Conservation (phyloP, 2,797 vertebrate species). For the Champsocephalus esox region DNA sequence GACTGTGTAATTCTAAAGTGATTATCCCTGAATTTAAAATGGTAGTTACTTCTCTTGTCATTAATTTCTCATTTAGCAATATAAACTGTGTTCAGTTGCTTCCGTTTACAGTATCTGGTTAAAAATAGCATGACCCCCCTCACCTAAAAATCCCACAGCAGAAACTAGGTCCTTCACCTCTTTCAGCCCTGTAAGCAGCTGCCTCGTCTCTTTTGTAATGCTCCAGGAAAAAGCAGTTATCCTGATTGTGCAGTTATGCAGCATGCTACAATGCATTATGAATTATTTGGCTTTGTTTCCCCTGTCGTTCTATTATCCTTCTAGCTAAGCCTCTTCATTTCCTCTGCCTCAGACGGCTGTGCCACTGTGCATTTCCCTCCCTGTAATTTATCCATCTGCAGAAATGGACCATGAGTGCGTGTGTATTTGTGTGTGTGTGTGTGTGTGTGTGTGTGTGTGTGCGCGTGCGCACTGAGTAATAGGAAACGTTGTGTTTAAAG, state of each 20-base stretch:
- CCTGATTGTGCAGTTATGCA: conserved; percentile 70
- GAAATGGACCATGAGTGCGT: conserved; percentile 53
- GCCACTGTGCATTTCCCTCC: conserved; percentile 64
- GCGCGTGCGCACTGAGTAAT: conserved; percentile 47
- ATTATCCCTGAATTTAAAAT: conserved; percentile 12
- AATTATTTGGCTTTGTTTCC: conserved; percentile 72
- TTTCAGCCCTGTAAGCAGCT: conserved; percentile 39
- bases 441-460: conserved; percentile 18
- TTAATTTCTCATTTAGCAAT: background rate
- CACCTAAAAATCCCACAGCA: conserved; percentile 23
- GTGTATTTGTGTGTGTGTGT: conserved; percentile 16
- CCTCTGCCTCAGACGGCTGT: conserved; percentile 47
- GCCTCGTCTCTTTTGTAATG: conserved; percentile 47
- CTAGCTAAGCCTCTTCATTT: conserved; percentile 71
- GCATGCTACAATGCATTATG: conserved; percentile 57
- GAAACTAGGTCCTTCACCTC: conserved; percentile 56
- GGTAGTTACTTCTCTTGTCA: conserved; percentile 2
- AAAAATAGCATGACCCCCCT: conserved; percentile 44
- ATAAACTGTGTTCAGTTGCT: background rate
- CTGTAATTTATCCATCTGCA: conserved; percentile 72
- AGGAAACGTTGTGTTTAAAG: conserved; percentile 69
- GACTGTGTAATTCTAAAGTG: conserved; percentile 18
- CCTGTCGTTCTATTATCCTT: conserved; percentile 61
- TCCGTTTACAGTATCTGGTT: conserved; percentile 20
- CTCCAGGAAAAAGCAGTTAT: conserved; percentile 45